Evolutionary conservation across 2,113 vertebrate genomes (phyloP), one percentile per base, ranked within the genome.

Genomic region (Otocyon megalotis): DNA sequence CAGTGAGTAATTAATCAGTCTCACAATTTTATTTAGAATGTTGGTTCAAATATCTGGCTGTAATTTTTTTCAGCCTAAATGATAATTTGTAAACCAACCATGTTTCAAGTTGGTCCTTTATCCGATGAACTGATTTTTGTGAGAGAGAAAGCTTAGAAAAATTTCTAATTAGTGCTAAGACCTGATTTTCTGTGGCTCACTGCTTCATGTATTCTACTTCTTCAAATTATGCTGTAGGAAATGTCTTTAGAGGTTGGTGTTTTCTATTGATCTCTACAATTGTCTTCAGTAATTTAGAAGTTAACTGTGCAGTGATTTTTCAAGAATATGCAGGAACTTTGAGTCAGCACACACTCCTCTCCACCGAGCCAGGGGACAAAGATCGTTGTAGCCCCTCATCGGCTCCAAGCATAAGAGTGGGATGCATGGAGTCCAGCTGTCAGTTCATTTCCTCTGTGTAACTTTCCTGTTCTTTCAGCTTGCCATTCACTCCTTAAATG

Each of bases 271-370:
- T 98, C 90, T 97, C 93, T 89, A 96, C 6, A 88, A 84, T 94
- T 98, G 80, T 97, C 98, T 88, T 97, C 88, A 91, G 71, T 94
- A 94, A 97, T 94, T 98, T 98, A 97, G 89, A 95, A 98, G 37
- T 69, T 98, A 97, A 97, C 94, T 94, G 84, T 93, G 88, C 84
- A 60, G 72, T 89, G 80, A 95, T 95, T 97, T 97, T 97, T 93
- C 56, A 89, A 80, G 81, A 91, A 74, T 60, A 54, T 3, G 1
- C 35, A 17, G 48, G 87, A 88, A 82, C 74, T 76, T 93, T 76
- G 54, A 90, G 93, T 93, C 82, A 88, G 90, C 88, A 92, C 84
- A 93, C 24, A 24, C 28, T 71, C 15, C 12, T 83, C 53, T 63
- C 80, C 37, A 43, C 22, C 0, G 20, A 88, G 74, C n/a, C 56